Evolutionary conservation across 2,113 vertebrate genomes (phyloP).

Genomic region (Athene cunicularia): DNA sequence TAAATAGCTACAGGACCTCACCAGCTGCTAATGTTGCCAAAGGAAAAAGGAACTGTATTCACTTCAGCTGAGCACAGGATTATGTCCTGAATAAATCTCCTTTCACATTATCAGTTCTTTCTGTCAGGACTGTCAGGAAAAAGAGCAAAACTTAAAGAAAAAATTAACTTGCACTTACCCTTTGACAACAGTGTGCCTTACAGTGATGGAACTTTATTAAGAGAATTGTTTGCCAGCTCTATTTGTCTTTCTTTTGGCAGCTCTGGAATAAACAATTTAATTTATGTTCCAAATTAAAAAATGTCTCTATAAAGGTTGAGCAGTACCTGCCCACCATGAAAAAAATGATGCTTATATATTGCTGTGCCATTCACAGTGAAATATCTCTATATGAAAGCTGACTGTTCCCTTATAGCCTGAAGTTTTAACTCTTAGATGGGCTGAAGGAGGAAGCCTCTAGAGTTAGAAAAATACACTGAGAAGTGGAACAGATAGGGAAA

Average conservation of each 20-base stretch:
- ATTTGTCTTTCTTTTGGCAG: conserved; percentile 71
- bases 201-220: conserved; percentile 70
- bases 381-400: neutral
- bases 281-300: conserved; percentile 68
- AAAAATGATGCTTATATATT: conserved; percentile 27
- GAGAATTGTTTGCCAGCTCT: conserved; percentile 62
- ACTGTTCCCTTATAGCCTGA: neutral
- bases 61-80: neutral
- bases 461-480: neutral
- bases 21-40: neutral
- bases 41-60: neutral
- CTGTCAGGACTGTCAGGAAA: conserved; percentile 46
- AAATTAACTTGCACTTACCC: conserved; percentile 62
- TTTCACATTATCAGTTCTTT: conserved; percentile 29
- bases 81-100: neutral
- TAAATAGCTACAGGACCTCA: neutral
- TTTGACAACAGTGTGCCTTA: conserved; percentile 70
- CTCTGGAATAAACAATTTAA: conserved; percentile 74
- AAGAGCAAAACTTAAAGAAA: conserved; percentile 61
- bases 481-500: neutral
- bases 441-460: neutral
- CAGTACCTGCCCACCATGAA: neutral
- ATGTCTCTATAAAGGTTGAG: conserved; percentile 21
- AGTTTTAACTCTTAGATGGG: conserved; percentile 5
- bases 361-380: neutral